A percentile compares a stretch with the other conserved stretches of the same genome.
phyloP scores from a whole-genome alignment of 2,113 vertebrate species.

The Petrocephalus microphthalmus region DNA sequence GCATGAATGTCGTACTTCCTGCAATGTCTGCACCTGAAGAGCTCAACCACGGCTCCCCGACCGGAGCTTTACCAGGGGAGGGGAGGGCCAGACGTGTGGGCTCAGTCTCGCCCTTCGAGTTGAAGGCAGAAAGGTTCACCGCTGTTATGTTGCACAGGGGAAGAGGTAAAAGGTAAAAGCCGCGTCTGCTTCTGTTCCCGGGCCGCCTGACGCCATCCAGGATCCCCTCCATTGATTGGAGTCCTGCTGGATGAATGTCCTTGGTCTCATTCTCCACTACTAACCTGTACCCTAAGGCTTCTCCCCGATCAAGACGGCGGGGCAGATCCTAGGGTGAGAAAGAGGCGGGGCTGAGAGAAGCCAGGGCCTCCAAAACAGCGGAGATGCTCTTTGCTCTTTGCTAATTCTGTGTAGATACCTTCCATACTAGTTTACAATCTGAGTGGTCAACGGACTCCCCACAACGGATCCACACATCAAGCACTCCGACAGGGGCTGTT shows the following conservation, averaged over 20 bases:
- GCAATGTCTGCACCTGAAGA: neutral
- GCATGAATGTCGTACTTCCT: too few species aligned
- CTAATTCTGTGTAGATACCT: conserved; percentile 44
- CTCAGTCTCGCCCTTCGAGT: conserved; percentile 34
- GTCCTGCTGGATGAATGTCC: conserved; percentile 25
- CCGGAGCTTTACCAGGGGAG: conserved; percentile 34
- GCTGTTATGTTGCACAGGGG: conserved; percentile 32
- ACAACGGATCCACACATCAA: conserved; percentile 61
- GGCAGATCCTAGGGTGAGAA: conserved; percentile 45
- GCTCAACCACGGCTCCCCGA: neutral
- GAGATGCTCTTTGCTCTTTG: neutral
- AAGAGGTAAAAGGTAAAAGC: conserved; percentile 16
- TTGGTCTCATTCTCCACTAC: conserved; percentile 5
- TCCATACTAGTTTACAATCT: conserved; percentile 56
- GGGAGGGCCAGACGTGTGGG: conserved; percentile 40
- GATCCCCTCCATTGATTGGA: neutral
- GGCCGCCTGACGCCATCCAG: neutral
- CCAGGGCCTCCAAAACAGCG: neutral
- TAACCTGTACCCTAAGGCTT: conserved; percentile 46
- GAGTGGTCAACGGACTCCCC: neutral
- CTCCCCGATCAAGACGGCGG: conserved; percentile 39
- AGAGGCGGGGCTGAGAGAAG: neutral
- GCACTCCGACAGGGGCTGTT: conserved; percentile 50
- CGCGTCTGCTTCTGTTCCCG: neutral
- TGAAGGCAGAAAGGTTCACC: conserved; percentile 45